Evolutionary conservation across 37 sponge, comb jelly and placozoan genomes (phyloP).

Genomic region (Beroe forskalii): DNA sequence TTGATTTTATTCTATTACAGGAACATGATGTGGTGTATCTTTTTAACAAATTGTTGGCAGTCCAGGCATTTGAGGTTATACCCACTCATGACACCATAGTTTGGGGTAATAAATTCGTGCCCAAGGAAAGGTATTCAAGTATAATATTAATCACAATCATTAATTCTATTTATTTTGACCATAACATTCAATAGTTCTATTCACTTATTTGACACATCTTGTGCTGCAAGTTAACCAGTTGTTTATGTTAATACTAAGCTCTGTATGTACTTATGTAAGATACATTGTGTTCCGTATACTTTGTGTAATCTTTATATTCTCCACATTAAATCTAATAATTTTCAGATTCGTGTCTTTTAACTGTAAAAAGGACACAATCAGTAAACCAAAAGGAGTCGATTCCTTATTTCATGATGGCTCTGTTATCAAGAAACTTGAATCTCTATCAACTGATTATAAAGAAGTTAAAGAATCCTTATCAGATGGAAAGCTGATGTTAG

Average conservation of each 20-base stretch:
- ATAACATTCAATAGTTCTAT: no score
- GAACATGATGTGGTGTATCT: conserved; percentile 64
- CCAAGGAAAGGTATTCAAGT: conserved; percentile 40
- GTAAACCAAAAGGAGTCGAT: conserved; percentile 23
- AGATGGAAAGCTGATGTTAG: conserved; percentile 3
- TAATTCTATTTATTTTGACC: no score
- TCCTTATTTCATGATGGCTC: conserved; percentile 42
- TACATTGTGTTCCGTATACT: no score
- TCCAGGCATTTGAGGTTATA: conserved; percentile 45
- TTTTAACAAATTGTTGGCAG: conserved; percentile 44
- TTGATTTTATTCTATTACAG: conserved; percentile 9
- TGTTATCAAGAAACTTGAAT: conserved; percentile 24
- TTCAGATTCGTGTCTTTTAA: conserved; percentile 40
- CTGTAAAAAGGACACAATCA: conserved; percentile 20
- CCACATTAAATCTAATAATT: no score
- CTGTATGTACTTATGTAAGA: no score
- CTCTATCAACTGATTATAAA: conserved; percentile 39
- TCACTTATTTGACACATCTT: no score
- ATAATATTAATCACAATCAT: no score
- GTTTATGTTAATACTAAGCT: no score
- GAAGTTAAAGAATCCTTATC: conserved; percentile 21
- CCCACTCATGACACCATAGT: conserved; percentile 39
- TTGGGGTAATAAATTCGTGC: conserved; percentile 31
- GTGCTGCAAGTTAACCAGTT: no score
- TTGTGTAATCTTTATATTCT: no score